Conservation (phyloP, 2,113 vertebrate species). For the Chunga burmeisteri region DNA sequence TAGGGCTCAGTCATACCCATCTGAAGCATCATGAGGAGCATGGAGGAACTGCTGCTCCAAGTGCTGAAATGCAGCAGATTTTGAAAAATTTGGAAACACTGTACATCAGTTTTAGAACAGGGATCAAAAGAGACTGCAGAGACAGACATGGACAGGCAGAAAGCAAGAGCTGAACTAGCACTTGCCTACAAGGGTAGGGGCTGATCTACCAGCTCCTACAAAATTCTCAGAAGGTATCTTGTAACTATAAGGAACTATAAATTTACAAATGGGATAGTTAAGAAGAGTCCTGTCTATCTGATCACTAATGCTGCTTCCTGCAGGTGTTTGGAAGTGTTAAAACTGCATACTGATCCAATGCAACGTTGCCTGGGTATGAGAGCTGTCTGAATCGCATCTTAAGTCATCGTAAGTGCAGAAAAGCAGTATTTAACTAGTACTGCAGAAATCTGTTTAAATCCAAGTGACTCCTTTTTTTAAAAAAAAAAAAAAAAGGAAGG, state of each 20-base stretch:
- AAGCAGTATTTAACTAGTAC: background rate
- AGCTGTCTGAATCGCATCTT: background rate
- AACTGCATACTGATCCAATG: background rate
- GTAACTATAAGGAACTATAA: background rate
- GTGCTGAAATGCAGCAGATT: background rate
- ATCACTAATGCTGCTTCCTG: background rate
- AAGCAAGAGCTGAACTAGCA: background rate
- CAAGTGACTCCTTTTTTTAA: background rate
- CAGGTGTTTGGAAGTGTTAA: background rate
- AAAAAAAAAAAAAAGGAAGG: background rate
- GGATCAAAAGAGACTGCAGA: background rate
- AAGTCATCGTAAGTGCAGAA: background rate
- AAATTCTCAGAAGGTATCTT: background rate
- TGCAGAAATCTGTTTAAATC: background rate
- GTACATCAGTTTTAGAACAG: background rate
- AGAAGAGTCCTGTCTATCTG: background rate
- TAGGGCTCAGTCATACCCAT: background rate
- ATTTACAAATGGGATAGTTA: background rate
- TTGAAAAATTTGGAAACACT: background rate
- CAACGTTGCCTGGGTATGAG: background rate
- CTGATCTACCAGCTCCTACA: background rate
- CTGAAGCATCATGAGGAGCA: background rate
- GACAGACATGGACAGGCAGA: background rate
- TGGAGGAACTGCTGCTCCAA: background rate
- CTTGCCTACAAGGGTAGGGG: background rate